Conservation (phyloP, 2,888 invertebrate species). For the Linnaemya tessellans region DNA sequence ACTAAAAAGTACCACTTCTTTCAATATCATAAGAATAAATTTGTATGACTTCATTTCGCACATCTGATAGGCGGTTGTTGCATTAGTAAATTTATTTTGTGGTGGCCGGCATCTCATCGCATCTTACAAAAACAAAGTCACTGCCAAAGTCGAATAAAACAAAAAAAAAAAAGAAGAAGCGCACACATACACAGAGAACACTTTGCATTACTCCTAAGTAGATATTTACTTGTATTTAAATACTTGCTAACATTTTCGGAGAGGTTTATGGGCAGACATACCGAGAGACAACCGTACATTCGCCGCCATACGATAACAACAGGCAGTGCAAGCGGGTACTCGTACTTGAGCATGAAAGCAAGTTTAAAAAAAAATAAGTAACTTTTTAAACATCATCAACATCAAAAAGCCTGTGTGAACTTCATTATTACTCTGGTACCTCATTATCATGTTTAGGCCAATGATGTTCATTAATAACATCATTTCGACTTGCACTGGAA, state of each 20-base stretch:
- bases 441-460: conserved; percentile 8
- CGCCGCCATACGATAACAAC: neutral
- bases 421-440: conserved; percentile 7
- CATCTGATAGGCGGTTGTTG: neutral
- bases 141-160: conserved; percentile 45
- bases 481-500: conserved; percentile 13
- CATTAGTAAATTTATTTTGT: conserved; percentile 7
- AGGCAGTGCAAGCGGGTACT: conserved; percentile 13
- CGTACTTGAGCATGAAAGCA: conserved; percentile 20
- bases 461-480: conserved; percentile 37
- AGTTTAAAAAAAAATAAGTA: conserved; percentile 13
- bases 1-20: conserved; percentile 8
- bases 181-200: conserved; percentile 5
- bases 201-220: conserved; percentile 37
- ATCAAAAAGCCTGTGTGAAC: conserved; percentile 15
- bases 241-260: neutral
- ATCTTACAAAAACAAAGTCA: conserved; percentile 48
- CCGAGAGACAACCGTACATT: conserved; percentile 18
- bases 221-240: conserved; percentile 19
- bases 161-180: neutral
- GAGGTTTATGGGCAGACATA: conserved; percentile 21
- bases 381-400: conserved; percentile 12
- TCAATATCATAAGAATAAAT: neutral
- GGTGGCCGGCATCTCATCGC: conserved; percentile 32
- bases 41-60: conserved; percentile 4